phyloP scores from a whole-genome alignment of 1,140 invertebrate genomes.

The Probaryconus sp. region DNA sequence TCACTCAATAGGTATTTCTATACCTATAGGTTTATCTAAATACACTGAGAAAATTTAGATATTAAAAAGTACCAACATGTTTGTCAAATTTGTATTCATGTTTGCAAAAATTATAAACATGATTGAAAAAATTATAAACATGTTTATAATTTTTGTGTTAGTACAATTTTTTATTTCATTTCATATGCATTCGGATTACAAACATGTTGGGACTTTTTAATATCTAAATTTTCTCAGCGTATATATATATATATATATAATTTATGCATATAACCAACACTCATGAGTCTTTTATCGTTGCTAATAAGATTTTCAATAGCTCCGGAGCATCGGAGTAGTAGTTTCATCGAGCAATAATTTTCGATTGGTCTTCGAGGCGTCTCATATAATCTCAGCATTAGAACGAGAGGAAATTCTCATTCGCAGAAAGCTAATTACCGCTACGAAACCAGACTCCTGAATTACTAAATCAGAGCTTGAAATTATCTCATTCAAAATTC shows the following conservation, averaged over 20 bases:
- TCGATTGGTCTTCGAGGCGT: slow-evolving; percentile 22
- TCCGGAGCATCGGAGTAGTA: slow-evolving; percentile 28
- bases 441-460: slow-evolving; percentile 27
- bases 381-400: slow-evolving; percentile 18
- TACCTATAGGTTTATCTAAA: slow-evolving; percentile 58
- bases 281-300: slow-evolving; percentile 56
- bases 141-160: too few species aligned
- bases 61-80: too few species aligned
- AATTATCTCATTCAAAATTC: slow-evolving; percentile 24
- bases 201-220: too few species aligned
- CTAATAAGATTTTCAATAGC: slow-evolving; percentile 43
- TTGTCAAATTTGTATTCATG: too few species aligned
- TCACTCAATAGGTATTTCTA: slow-evolving; percentile 58
- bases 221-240: too few species aligned
- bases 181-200: too few species aligned
- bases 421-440: slow-evolving; percentile 32
- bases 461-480: slow-evolving; percentile 26
- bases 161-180: too few species aligned
- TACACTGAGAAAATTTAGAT: too few species aligned
- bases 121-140: too few species aligned
- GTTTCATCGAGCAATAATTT: slow-evolving; percentile 19
- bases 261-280: slow-evolving; percentile 51
- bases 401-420: slow-evolving; percentile 29
- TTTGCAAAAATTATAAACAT: too few species aligned
- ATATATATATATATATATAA: slow-evolving; percentile 51